Percentiles rank a stretch among this genome's conserved stretches.
These are phyloP conservation scores for Drosophila maculinotata DNA, from an alignment of 2,888 invertebrate genomes.

Conservation along the genomic window DNA sequence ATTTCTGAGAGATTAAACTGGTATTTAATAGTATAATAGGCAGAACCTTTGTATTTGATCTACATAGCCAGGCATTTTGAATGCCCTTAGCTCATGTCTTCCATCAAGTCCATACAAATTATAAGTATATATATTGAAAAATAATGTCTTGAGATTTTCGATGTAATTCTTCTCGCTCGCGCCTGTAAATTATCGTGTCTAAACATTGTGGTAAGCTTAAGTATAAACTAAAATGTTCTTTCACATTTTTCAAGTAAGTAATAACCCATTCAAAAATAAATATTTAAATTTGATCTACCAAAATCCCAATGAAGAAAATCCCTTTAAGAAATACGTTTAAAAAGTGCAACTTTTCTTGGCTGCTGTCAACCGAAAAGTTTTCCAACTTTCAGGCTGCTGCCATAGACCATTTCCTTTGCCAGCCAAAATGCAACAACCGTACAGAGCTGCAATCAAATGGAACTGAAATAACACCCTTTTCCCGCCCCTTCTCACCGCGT, in stretches of 20 bases:
- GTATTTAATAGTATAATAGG: neutral
- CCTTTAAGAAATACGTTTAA: neutral
- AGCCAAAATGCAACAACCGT: conserved; percentile 49
- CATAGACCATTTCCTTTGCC: conserved; percentile 43
- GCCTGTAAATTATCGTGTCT: conserved; percentile 71
- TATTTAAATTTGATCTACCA: neutral
- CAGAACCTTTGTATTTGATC: neutral
- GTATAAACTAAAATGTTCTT: neutral
- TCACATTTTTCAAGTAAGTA: conserved; percentile 38
- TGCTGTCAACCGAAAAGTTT: conserved; percentile 51
- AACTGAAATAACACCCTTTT: conserved; percentile 51
- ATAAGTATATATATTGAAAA: neutral
- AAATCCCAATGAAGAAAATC: neutral
- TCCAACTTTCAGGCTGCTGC: conserved; percentile 32
- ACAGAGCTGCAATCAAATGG: conserved; percentile 70
- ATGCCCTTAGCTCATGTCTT: conserved; percentile 64
- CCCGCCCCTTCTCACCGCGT: neutral
- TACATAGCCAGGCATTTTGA: conserved; percentile 50
- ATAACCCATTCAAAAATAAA: conserved; percentile 2
- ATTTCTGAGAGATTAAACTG: neutral
- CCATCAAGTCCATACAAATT: conserved; percentile 47
- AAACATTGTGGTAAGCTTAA: conserved; percentile 61
- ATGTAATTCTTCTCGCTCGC: conserved; percentile 77
- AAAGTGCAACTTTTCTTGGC: conserved; percentile 24
- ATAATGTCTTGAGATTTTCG: conserved; percentile 63